Percentiles rank a stretch among this genome's conserved stretches.
These are phyloP conservation scores for Trachelus stipa DNA, from an alignment of 2,888 invertebrate species.

Conservation along the genomic window DNA sequence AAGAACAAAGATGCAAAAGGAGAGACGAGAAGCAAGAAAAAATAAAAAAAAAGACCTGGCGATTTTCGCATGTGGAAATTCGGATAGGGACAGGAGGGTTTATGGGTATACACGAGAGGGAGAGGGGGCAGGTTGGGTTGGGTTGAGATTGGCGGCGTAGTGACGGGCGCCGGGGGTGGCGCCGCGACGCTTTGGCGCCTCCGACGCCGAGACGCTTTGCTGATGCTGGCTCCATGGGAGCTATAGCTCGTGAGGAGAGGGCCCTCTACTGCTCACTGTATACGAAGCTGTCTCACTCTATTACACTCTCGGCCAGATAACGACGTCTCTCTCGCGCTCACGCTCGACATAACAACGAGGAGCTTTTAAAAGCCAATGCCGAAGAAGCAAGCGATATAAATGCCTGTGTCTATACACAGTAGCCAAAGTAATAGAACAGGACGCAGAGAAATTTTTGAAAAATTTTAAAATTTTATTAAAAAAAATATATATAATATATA, in stretches of 20 bases:
- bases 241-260: neutral
- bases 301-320: neutral
- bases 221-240: slow-evolving; percentile 54
- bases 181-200: slow-evolving; percentile 66
- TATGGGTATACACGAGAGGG: slow-evolving; percentile 19
- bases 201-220: slow-evolving; percentile 54
- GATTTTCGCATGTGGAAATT: slow-evolving; percentile 20
- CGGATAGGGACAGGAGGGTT: slow-evolving; percentile 8
- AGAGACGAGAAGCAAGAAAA: slow-evolving; percentile 4
- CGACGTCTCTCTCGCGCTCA: neutral
- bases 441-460: neutral
- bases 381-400: neutral
- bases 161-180: slow-evolving; percentile 64
- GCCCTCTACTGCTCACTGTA: neutral
- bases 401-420: neutral
- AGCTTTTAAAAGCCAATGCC: neutral
- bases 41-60: neutral
- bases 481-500: neutral
- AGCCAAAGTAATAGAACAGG: neutral
- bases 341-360: neutral
- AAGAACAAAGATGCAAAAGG: slow-evolving; percentile 22
- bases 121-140: slow-evolving; percentile 34
- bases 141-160: slow-evolving; percentile 54
- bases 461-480: neutral
- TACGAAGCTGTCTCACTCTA: neutral